phyloP scores from a whole-genome alignment of 2,113 vertebrate genomes.

The Mesembrinibis cayennensis region DNA sequence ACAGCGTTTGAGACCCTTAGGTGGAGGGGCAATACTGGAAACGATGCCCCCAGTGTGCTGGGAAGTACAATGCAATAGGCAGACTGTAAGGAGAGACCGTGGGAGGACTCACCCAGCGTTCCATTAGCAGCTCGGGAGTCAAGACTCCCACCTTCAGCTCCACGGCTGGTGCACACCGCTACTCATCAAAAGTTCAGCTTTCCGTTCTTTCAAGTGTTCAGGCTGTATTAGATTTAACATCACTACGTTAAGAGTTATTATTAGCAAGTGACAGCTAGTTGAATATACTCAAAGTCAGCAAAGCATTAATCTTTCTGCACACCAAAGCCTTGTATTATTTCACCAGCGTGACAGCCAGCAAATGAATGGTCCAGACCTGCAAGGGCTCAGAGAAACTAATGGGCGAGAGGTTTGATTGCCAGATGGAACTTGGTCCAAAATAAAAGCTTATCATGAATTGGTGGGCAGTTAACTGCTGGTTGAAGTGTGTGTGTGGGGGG shows the following conservation, averaged over 20 bases:
- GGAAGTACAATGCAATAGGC: neutral
- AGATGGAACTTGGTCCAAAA: neutral
- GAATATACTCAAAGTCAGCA: neutral
- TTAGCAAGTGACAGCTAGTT: neutral
- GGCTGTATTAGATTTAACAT: neutral
- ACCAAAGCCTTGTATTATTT: neutral
- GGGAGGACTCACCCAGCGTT: neutral
- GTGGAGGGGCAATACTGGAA: neutral
- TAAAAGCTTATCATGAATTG: neutral
- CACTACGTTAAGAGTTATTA: neutral
- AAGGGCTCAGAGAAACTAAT: neutral
- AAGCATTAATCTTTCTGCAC: neutral
- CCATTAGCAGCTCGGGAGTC: neutral
- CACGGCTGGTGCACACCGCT: neutral
- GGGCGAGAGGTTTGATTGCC: neutral
- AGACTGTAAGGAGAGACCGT: neutral
- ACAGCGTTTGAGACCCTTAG: neutral
- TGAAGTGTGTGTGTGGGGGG: no score
- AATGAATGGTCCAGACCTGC: neutral
- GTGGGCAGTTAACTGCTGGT: neutral
- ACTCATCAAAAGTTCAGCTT: neutral
- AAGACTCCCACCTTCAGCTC: neutral
- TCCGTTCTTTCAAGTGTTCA: neutral
- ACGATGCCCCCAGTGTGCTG: rapidly evolving
- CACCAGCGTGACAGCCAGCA: neutral